phyloP scores from a whole-genome alignment of 2,113 vertebrate species.

The Elephas maximus region DNA sequence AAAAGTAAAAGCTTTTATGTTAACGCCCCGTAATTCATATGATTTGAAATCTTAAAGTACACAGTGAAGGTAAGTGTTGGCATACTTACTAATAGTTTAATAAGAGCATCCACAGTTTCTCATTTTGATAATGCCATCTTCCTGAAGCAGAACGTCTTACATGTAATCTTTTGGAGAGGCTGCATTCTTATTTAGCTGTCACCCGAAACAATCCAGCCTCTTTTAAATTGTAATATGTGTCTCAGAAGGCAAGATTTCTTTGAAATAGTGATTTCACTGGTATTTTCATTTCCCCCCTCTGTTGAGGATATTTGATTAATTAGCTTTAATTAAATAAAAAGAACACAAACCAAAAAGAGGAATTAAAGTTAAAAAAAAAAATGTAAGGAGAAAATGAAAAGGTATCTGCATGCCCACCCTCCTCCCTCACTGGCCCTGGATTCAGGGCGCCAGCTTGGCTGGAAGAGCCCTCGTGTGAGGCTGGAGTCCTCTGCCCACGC shows the following conservation, averaged over 20 bases:
- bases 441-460: not conserved
- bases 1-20: constrained; percentile 35
- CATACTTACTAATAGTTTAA: not conserved
- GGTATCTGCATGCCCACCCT: not conserved
- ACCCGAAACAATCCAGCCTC: constrained; percentile 1
- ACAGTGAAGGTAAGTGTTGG: not conserved
- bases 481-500: not conserved
- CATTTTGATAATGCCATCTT: not conserved
- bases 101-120: not conserved
- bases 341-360: not conserved
- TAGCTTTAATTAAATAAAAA: not conserved
- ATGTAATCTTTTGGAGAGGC: not conserved
- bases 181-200: not conserved
- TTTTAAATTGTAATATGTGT: not conserved
- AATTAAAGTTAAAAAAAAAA: not conserved
- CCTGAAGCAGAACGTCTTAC: not conserved
- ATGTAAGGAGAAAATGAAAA: not conserved
- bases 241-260: not conserved
- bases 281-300: not conserved
- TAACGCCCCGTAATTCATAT: not conserved
- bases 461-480: not conserved
- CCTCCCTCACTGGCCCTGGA: not conserved
- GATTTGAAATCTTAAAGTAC: not conserved
- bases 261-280: not conserved
- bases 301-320: not conserved